Evolutionary conservation across 1,140 invertebrate genomes (phyloP), one percentile per base, ranked within the genome.

Genomic region (Ectropis grisescens): DNA sequence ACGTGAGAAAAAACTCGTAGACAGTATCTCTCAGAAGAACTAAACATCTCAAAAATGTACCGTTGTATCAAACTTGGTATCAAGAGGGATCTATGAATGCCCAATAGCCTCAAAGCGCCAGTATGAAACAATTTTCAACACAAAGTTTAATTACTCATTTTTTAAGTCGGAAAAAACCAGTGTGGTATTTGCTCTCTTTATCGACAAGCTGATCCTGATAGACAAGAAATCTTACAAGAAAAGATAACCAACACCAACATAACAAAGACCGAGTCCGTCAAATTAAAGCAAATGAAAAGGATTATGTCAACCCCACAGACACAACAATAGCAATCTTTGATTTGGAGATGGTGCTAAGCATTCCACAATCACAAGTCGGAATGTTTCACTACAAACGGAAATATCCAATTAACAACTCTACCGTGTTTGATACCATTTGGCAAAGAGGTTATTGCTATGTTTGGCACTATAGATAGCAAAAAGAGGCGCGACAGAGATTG

Each of bases 311-410:
- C 25, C 8, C 13, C 16, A 33, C 28, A 6, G 22, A 37, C 23
- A 29, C 11, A 9, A 32, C 29, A n/a, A 14, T 47, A 7, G 41
- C 37, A 30, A 15, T 24, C 19, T 50, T 47, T 33, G 41, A 51
- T 29, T 23, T 51, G 11, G 27, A 44, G 31, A 50, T 44, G 37
- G 41, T 51, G 1, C 31, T 47, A n/a, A 43, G 9, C 29, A 29
- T 15, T 27, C 22, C 26, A 24, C 36, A 52, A 33, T 39, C 35
- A 12, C 10, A 39, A 27, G 41, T 52, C 10, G 30, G 41, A 9
- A 43, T 42, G n/a, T 52, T 56, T 34, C 29, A 56, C 37, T 52
- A 56, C 11, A 52, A 56, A 33, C 13, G 53, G 1, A 52, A 52
- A 39, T 52, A 47, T 27, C 32, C 53, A 2, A 28, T 51, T 6